Base-by-base conservation (phyloP, 92 coral and sea anemone genomes). In the Phenganax subtilis region DNA sequence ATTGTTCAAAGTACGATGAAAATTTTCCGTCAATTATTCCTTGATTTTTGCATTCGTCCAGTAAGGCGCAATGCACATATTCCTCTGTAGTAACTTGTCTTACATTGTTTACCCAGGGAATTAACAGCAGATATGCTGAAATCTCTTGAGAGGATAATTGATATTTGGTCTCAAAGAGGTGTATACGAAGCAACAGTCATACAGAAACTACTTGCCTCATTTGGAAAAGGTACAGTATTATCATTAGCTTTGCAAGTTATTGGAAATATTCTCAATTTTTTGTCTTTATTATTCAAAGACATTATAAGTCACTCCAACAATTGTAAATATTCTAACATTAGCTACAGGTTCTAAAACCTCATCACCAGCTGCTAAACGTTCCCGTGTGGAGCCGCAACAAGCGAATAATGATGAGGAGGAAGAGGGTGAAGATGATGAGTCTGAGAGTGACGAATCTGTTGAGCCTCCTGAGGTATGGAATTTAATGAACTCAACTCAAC, bases 401-500 rank as follows among this genome's bases (percentile, higher is more conserved):
- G 89, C 86, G 51, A 74, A 81, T 16, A 91, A 86, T 9, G 89
- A 93, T 55, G 86, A 88, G 8, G 91, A 89, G 84, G 89, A 81
- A 9, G 66, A 85, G 14, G 61, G 54, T n/a, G 77, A 73, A 3
- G 28, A 51, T 54, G 63, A 31, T 53, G 74, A 63, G 9, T 79
- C 83, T 37, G 72, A 30, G 7, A 79, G 83, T 51, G 83, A 79
- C n/a, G 83, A 65, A 31, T 86, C 91, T 12, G 86, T 89, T 28
- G 96, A 92, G 54, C 94, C 98, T 55, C 98, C 98, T 76, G 98
- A 94, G 75, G 98, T 94, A 57, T 85, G 92, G 75, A 17, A 57
- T 68, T 71, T 55, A 67, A 54, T 60, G 51, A 9, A 37, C 12
- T 75, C 12, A 75, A 55, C 12, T 29, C 12, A 27, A 6, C 27